phyloP scores from a whole-genome alignment of 2,888 invertebrate genomes.

The Rhagium mordax region DNA sequence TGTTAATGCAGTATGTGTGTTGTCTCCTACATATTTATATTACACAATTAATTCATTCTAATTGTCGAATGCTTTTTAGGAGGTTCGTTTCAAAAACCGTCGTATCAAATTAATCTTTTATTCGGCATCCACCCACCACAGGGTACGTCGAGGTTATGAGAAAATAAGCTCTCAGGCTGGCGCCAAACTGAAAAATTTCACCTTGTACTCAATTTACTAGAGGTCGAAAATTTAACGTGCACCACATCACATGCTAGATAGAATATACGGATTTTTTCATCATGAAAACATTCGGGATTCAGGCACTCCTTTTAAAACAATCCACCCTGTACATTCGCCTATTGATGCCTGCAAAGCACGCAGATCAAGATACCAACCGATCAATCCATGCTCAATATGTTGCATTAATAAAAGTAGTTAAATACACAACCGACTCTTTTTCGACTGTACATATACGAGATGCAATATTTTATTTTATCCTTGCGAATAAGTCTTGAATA shows the following conservation, averaged over 20 bases:
- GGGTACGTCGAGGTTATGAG: background rate
- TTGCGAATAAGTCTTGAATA: slow-evolving; percentile 45
- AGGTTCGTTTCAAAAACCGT: background rate
- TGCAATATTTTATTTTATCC: slow-evolving; percentile 44
- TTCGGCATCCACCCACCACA: background rate
- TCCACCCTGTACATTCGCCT: background rate
- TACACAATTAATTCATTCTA: background rate
- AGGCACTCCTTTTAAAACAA: too few species aligned
- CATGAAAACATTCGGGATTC: too few species aligned
- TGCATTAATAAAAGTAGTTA: background rate
- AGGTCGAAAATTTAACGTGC: too few species aligned
- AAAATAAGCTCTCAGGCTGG: background rate
- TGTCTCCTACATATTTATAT: background rate
- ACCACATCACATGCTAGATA: too few species aligned
- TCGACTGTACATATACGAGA: slow-evolving; percentile 31
- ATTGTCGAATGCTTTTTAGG: background rate
- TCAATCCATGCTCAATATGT: background rate
- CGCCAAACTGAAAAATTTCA: too few species aligned
- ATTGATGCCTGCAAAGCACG: background rate
- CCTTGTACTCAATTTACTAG: too few species aligned
- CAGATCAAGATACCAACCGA: background rate
- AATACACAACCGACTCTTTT: slow-evolving; percentile 10
- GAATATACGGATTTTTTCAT: too few species aligned
- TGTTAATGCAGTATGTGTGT: background rate
- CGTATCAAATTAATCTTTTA: background rate